Conservation (phyloP, 2,888 invertebrate species). For the Ephialtes manifestator region DNA sequence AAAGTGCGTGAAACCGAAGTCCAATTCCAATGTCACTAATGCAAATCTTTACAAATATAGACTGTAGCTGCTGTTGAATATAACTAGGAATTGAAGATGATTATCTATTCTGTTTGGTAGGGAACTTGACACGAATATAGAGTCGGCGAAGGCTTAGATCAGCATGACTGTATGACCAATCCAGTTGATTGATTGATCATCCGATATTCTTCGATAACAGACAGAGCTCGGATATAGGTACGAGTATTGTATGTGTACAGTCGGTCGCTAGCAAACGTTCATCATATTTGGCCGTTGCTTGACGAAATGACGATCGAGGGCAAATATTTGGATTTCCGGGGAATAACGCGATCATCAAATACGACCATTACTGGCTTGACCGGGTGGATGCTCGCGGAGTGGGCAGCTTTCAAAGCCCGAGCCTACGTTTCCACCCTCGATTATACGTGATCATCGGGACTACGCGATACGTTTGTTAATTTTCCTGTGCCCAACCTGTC, state of each 20-base stretch:
- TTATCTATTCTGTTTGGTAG: constrained; percentile 6
- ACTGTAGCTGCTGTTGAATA: too few species aligned
- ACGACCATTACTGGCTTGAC: constrained; percentile 55
- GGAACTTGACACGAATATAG: constrained; percentile 21
- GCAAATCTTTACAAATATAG: too few species aligned
- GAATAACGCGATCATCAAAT: constrained; percentile 68
- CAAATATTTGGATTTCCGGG: constrained; percentile 62
- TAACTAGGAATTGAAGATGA: not conserved
- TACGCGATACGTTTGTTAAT: constrained; percentile 73
- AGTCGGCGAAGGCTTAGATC: constrained; percentile 21
- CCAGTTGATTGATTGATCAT: constrained; percentile 53
- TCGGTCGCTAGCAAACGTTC: constrained; percentile 42
- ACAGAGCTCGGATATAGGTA: constrained; percentile 20
- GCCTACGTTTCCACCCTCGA: constrained; percentile 54
- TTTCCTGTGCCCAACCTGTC: constrained; percentile 53
- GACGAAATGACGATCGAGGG: constrained; percentile 65
- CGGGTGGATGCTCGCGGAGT: constrained; percentile 4
- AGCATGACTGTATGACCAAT: constrained; percentile 32
- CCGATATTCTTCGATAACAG: constrained; percentile 46
- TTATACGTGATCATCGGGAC: constrained; percentile 65
- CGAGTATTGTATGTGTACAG: constrained; percentile 32
- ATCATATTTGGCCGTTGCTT: constrained; percentile 56
- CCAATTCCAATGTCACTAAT: too few species aligned
- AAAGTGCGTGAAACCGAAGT: too few species aligned
- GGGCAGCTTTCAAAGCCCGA: constrained; percentile 38